Evolutionary conservation across 1,140 invertebrate species (phyloP), one percentile per base, ranked within the genome.

Genomic region (Onthophagus taurus): DNA sequence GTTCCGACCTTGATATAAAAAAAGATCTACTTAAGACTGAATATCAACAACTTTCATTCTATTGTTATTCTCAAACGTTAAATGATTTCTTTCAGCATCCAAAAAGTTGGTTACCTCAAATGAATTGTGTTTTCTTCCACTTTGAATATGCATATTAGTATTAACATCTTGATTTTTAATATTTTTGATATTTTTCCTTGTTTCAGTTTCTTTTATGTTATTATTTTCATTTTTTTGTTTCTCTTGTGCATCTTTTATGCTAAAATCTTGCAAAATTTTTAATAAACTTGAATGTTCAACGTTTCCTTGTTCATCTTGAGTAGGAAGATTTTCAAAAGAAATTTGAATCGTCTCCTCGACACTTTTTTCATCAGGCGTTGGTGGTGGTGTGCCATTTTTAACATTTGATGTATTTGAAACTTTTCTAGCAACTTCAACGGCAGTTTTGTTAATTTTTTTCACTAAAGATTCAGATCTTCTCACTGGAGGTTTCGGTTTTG

Each of bases 241-340:
- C 13, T 44, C 42, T 39, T 54, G 48, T 21, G 47, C 53, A 35
- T 58, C 53, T 44, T 50, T 56, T 14, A 53, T 51, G 21, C 55
- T 59, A 31, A 54, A 59, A 20, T 59, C 49, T 30, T 61, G 55
- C 9, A 61, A 42, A 30, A 61, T 59, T 42, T 42, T 54, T 51
- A 61, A 56, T 23, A 61, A 41, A 44, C 49, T 57, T 2, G 59
- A 61, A 44, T 61, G 59, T 37, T 61, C 59, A 9, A 51, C 45
- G 12, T 49, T 38, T 20, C 42, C 49, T 6, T 48, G 39, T 44
- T 52, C 38, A 14, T 41, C 38, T 41, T 41, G 24, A n/a, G 38
- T 41, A 3, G 38, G 24, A 7, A 41, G 29, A 11, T 41, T 18
- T 9, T 4, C 26, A 5, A 41, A 14, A 4, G 35, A 38, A 11